Evolutionary conservation across 1,140 invertebrate species (phyloP).

Genomic region (Paracyclopina nana): DNA sequence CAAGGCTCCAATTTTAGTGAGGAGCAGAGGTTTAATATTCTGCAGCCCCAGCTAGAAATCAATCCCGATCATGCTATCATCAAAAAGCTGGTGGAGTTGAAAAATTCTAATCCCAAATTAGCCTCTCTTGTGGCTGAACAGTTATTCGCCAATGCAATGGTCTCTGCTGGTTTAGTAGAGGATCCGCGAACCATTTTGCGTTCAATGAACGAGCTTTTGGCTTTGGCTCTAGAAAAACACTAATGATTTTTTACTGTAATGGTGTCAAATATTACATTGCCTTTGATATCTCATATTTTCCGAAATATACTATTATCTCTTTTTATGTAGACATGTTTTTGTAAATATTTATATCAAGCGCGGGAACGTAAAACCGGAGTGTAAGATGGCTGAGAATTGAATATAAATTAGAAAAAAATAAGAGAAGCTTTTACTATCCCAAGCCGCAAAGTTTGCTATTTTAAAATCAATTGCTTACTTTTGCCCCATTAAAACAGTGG

Average conservation of each 20-base stretch:
- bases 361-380: too few relatives aligned
- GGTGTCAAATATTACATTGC: neutral
- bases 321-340: too few relatives aligned
- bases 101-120: slow-evolving; percentile 48
- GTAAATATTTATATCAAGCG: too few relatives aligned
- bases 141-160: slow-evolving; percentile 84
- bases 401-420: too few relatives aligned
- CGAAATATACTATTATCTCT: neutral
- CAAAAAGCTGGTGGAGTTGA: slow-evolving; percentile 59
- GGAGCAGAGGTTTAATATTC: slow-evolving; percentile 58
- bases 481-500: too few relatives aligned
- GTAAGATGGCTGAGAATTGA: too few relatives aligned
- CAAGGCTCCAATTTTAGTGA: slow-evolving; percentile 62
- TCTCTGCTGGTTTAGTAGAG: slow-evolving; percentile 77
- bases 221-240: slow-evolving; percentile 31
- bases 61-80: slow-evolving; percentile 83
- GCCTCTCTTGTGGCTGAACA: slow-evolving; percentile 66
- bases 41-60: slow-evolving; percentile 79
- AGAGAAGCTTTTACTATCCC: too few relatives aligned
- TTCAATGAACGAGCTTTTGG: slow-evolving; percentile 66
- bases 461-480: too few relatives aligned
- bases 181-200: slow-evolving; percentile 64
- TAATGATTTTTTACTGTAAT: neutral
- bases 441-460: too few relatives aligned
- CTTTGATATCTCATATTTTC: neutral